Percentiles rank a stretch among this genome's conserved stretches.
Evolutionary conservation across 2,888 invertebrate species (phyloP).

Genomic region (Perizoma affinitatum): DNA sequence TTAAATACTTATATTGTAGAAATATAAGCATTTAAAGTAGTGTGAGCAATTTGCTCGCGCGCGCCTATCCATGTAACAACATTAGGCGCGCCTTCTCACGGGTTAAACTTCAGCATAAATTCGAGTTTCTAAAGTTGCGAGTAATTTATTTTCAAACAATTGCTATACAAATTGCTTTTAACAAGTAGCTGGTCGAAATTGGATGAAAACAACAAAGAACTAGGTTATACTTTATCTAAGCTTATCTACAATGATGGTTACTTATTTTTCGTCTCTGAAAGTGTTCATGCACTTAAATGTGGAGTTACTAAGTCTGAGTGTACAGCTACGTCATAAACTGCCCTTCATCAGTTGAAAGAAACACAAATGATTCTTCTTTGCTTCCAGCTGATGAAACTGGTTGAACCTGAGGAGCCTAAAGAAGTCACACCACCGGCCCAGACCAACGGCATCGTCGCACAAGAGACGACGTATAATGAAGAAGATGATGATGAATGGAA

Average conservation of each 20-base stretch:
- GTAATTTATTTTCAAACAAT: background rate
- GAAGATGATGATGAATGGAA: slow-evolving; percentile 88
- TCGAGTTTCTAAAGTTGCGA: background rate
- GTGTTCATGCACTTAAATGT: slow-evolving; percentile 15
- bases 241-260: slow-evolving; percentile 20
- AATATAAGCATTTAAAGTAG: too few relatives aligned
- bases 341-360: background rate
- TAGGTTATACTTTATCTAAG: background rate
- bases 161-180: background rate
- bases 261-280: slow-evolving; percentile 31
- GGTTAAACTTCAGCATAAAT: background rate
- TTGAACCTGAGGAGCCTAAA: slow-evolving; percentile 82
- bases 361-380: background rate
- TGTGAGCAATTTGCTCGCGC: too few relatives aligned
- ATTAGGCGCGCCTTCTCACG: too few relatives aligned
- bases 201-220: background rate
- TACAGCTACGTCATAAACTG: background rate
- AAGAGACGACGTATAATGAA: slow-evolving; percentile 71
- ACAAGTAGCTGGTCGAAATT: too few relatives aligned
- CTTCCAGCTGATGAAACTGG: slow-evolving; percentile 83
- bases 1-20: too few relatives aligned
- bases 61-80: too few relatives aligned
- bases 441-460: slow-evolving; percentile 72
- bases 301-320: slow-evolving; percentile 14
- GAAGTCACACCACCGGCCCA: slow-evolving; percentile 46